phyloP scores from a whole-genome alignment of 2,113 vertebrate genomes.

The Stegostoma tigrinum region DNA sequence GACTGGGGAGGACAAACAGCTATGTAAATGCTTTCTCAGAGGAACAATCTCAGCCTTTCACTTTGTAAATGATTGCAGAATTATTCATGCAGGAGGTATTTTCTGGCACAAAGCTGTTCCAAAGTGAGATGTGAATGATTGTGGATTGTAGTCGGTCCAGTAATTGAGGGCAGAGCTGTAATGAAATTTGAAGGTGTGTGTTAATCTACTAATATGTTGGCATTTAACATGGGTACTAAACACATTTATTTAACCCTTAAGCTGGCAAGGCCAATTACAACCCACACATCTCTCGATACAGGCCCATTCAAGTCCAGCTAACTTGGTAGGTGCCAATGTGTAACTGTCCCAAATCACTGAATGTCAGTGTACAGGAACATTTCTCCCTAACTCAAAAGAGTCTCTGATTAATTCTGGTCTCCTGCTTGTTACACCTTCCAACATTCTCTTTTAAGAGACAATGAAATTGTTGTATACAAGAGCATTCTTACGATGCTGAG shows the following conservation, averaged over 20 bases:
- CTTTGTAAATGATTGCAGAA: conserved; percentile 36
- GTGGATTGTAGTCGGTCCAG: neutral
- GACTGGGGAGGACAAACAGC: conserved; percentile 33
- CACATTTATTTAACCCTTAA: neutral
- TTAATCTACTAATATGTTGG: neutral
- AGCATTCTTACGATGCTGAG: neutral
- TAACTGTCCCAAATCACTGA: neutral
- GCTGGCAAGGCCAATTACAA: neutral
- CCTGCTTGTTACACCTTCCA: neutral
- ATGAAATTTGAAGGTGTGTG: conserved; percentile 24
- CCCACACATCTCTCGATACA: neutral
- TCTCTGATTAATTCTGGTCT: neutral
- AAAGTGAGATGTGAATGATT: conserved; percentile 9
- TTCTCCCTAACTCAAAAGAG: neutral
- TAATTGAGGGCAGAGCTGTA: conserved; percentile 16
- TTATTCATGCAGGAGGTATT: conserved; percentile 37
- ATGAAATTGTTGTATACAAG: neutral
- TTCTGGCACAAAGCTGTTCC: conserved; percentile 18
- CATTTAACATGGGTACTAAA: neutral
- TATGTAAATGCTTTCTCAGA: conserved; percentile 38
- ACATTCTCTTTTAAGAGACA: neutral
- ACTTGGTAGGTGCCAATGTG: neutral
- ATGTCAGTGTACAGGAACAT: neutral
- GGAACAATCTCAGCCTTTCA: conserved; percentile 35
- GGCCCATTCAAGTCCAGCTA: neutral